Evolutionary conservation across 1,140 invertebrate species (phyloP).

Genomic region (Holcopasites calliopsidis): DNA sequence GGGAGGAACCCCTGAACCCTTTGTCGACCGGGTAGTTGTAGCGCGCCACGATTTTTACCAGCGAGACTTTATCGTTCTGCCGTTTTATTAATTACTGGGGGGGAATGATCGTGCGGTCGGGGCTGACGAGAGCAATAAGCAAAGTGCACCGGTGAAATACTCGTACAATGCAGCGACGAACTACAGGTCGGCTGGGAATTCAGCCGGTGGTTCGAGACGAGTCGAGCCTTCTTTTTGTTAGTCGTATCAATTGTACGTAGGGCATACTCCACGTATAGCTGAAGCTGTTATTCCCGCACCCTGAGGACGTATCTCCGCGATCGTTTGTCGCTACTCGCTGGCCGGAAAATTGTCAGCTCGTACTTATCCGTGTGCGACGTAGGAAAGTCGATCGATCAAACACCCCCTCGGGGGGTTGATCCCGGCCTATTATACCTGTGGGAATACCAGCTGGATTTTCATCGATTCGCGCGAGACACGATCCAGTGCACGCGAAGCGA

Average conservation of each 20-base stretch:
- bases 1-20: not conserved
- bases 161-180: no score
- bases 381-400: slow-evolving; percentile 40
- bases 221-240: no score
- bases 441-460: not conserved
- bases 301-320: no score
- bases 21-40: not conserved
- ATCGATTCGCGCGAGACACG: not conserved
- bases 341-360: slow-evolving; percentile 26
- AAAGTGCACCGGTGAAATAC: no score
- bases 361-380: not conserved
- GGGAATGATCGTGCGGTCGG: no score
- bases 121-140: no score
- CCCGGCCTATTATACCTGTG: no score
- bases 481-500: not conserved
- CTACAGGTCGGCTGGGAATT: no score
- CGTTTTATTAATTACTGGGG: not conserved
- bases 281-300: no score
- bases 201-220: no score
- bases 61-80: not conserved
- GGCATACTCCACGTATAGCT: no score
- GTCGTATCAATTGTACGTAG: no score
- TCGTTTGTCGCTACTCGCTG: not conserved
- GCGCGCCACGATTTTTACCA: not conserved
- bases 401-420: not conserved